Conservation (phyloP, 2,888 invertebrate species). For the Amphipoea oculea region DNA sequence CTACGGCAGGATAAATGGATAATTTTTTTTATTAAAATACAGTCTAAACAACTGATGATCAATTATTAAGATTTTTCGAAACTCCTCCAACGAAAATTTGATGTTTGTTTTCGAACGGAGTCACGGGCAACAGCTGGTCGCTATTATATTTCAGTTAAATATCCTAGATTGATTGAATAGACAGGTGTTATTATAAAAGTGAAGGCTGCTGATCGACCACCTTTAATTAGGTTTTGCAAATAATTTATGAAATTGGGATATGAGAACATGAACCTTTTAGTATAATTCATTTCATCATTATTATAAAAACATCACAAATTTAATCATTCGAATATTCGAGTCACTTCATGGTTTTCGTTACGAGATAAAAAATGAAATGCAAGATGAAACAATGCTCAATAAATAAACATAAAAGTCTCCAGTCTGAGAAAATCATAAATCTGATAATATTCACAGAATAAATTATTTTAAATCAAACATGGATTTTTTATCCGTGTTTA, state of each 20-base stretch:
- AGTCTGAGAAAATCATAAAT: not conserved
- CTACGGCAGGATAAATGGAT: too few species aligned
- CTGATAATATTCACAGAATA: slow-evolving; percentile 19
- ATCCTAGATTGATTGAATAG: not conserved
- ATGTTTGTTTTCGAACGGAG: not conserved
- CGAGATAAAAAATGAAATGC: not conserved
- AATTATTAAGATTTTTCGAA: not conserved
- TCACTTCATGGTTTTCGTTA: not conserved
- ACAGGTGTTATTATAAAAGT: not conserved
- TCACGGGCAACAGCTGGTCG: not conserved
- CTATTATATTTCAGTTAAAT: not conserved
- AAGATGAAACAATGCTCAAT: slow-evolving; percentile 5
- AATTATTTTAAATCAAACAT: not conserved
- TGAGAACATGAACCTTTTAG: not conserved
- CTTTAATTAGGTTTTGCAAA: slow-evolving; percentile 11
- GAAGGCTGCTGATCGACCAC: not conserved
- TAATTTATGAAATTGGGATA: not conserved
- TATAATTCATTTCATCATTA: not conserved
- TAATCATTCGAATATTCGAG: not conserved
- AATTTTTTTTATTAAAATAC: too few species aligned
- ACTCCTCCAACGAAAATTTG: not conserved
- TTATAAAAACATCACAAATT: not conserved
- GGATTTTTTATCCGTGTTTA: slow-evolving; percentile 9
- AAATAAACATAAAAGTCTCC: slow-evolving; percentile 9
- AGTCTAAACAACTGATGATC: not conserved